These are phyloP conservation scores for Pangasianodon gigas DNA, from an alignment of 2,113 vertebrate species.

Conservation along the genomic window DNA sequence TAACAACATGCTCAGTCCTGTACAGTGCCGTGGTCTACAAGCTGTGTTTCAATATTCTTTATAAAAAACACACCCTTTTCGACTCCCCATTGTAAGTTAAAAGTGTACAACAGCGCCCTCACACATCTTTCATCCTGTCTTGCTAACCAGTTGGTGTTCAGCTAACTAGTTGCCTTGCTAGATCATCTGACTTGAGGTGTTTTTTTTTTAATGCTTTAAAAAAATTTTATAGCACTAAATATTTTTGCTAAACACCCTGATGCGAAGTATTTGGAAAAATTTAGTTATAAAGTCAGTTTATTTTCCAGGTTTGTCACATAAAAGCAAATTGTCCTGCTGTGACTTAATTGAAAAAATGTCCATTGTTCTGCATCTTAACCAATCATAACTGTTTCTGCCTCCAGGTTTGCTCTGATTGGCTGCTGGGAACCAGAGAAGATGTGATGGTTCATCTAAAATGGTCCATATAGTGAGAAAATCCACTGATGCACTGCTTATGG, in stretches of 20 bases:
- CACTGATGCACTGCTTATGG: background rate
- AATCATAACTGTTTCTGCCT: background rate
- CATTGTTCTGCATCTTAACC: background rate
- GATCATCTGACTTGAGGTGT: background rate
- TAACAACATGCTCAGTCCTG: too few relatives aligned
- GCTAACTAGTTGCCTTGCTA: too few relatives aligned
- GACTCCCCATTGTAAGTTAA: too few relatives aligned
- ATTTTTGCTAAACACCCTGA: background rate
- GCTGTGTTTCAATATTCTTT: background rate
- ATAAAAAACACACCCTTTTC: background rate
- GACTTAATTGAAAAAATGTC: background rate
- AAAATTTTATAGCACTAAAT: background rate
- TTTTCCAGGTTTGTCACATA: background rate
- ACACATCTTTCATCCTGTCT: too few relatives aligned
- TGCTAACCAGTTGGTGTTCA: too few relatives aligned
- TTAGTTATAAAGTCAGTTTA: background rate
- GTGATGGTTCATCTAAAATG: background rate
- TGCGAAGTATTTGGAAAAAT: background rate
- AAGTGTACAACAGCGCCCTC: too few relatives aligned
- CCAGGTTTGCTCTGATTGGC: slow-evolving; percentile 2
- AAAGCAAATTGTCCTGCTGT: background rate
- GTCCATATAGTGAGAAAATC: background rate
- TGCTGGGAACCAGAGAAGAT: background rate
- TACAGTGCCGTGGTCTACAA: background rate
- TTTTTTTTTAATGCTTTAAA: too few relatives aligned